Evolutionary conservation across 2,797 vertebrate species (phyloP).

Genomic region (Protonibea diacanthus): DNA sequence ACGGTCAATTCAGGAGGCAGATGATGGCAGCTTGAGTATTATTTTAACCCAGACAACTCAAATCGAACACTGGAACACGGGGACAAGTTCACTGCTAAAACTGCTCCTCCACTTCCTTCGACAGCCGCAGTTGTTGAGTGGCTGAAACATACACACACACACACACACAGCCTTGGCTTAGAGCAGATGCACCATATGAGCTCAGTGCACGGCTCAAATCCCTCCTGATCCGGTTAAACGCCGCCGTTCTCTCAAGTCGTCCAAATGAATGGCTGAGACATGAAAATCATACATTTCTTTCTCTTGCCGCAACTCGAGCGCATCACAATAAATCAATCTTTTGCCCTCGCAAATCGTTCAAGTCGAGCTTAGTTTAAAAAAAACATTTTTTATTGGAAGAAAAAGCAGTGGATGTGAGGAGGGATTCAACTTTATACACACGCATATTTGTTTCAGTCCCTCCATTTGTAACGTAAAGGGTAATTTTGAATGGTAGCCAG

Average conservation of each 20-base stretch:
- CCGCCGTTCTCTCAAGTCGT: conserved; percentile 44
- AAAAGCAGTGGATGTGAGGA: conserved; percentile 58
- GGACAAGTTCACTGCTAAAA: conserved; percentile 38
- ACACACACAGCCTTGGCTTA: conserved; percentile 27
- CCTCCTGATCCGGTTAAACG: conserved; percentile 51
- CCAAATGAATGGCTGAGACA: conserved; percentile 60
- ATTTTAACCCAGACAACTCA: conserved; percentile 31
- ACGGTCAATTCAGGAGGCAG: conserved; percentile 10
- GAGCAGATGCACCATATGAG: conserved; percentile 37
- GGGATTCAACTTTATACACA: conserved; percentile 56
- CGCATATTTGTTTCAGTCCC: conserved; percentile 69
- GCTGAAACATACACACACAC: conserved; percentile 24
- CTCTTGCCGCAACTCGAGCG: conserved; percentile 59
- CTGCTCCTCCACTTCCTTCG: conserved; percentile 30
- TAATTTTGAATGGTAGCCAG: conserved; percentile 77
- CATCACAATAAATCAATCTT: conserved; percentile 74
- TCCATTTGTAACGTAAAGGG: conserved; percentile 63
- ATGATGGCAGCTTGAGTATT: conserved; percentile 35
- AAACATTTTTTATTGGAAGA: conserved; percentile 49
- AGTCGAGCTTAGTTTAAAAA: conserved; percentile 53
- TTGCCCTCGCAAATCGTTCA: conserved; percentile 64
- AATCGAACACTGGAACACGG: conserved; percentile 28
- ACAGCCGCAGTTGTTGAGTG: conserved; percentile 43
- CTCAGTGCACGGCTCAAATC: conserved; percentile 48
- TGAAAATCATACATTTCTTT: conserved; percentile 51